phyloP scores from a whole-genome alignment of 2,888 invertebrate genomes.

The Pardosa pseudoannulata region DNA sequence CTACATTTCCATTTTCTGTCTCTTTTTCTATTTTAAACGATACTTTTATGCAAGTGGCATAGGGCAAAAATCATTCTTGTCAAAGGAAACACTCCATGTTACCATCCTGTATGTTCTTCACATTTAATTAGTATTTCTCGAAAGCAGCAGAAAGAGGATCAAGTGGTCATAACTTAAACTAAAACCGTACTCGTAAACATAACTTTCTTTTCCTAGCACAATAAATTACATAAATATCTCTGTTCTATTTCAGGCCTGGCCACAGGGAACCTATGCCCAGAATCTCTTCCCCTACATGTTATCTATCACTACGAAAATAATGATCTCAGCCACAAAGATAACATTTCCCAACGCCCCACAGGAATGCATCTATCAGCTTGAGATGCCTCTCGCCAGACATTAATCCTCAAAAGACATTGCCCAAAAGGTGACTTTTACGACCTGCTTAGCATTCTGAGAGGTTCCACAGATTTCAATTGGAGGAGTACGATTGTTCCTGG shows the following conservation, averaged over 20 bases:
- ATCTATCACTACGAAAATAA: slow-evolving; percentile 15
- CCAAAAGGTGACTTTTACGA: slow-evolving; percentile 59
- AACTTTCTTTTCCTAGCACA: not conserved
- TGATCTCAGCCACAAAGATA: slow-evolving; percentile 44
- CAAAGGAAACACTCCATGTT: not conserved
- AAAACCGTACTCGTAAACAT: not conserved
- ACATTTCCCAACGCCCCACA: slow-evolving; percentile 51
- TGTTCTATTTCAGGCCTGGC: not conserved
- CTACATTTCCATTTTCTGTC: too few species aligned
- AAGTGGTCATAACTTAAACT: not conserved
- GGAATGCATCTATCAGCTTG: slow-evolving; percentile 22
- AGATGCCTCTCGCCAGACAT: slow-evolving; percentile 25
- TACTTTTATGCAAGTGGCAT: too few species aligned
- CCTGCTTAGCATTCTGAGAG: slow-evolving; percentile 62
- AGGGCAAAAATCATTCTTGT: not conserved
- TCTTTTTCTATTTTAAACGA: too few species aligned
- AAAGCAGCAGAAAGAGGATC: not conserved
- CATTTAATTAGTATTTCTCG: not conserved
- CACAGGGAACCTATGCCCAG: not conserved
- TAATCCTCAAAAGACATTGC: slow-evolving; percentile 57
- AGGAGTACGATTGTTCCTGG: not conserved
- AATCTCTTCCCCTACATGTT: not conserved
- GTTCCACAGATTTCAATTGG: slow-evolving; percentile 14
- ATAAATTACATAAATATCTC: slow-evolving; percentile 1
- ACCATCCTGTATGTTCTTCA: not conserved